Evolutionary conservation across 2,113 vertebrate genomes (phyloP), one percentile per base, ranked within the genome.

Genomic region (Limanda limanda): DNA sequence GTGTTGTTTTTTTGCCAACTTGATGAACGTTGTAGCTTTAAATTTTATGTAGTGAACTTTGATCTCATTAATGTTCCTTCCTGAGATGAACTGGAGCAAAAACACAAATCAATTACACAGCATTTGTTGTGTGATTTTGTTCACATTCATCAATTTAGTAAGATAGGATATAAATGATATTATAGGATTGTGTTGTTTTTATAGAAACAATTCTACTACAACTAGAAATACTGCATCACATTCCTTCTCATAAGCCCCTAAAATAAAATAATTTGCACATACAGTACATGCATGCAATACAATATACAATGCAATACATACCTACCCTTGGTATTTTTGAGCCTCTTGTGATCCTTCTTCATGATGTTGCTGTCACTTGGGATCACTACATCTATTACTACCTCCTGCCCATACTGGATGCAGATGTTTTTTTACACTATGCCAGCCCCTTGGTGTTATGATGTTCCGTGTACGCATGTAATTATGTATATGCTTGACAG

Each of bases 111-210:
- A 15, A 14, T 62, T 25, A 21, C 35, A 2, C 20, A 23, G 35
- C 18, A 17, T 73, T 47, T 64, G 4, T 74, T 24, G 31, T 42
- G n/a, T 60, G 56, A 52, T 58, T 60, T 62, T 68, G 2, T 56
- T 58, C 42, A 42, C n/a, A 35, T n/a, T 56, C 20, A 51, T 45
- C 1, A 2, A 7, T 60, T 70, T 58, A 27, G 17, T 58, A 12
- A 27, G 52, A 68, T 17, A 56, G 40, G 17, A 47, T 52, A 3
- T n/a, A 1, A 8, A 37, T 15, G 20, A 47, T 27, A 3, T 31
- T 21, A 2, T 5, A 37, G 4, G 17, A 48, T 18, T 1, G 1
- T 47, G 14, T 15, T 47, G 45, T 13, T 48, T 48, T 48, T 17
- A 18, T 4, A 48, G 45, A 37, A 9, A 37, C 0, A 2, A 40